Conservation (phyloP, 2,888 invertebrate genomes). For the Microchrysa polita region DNA sequence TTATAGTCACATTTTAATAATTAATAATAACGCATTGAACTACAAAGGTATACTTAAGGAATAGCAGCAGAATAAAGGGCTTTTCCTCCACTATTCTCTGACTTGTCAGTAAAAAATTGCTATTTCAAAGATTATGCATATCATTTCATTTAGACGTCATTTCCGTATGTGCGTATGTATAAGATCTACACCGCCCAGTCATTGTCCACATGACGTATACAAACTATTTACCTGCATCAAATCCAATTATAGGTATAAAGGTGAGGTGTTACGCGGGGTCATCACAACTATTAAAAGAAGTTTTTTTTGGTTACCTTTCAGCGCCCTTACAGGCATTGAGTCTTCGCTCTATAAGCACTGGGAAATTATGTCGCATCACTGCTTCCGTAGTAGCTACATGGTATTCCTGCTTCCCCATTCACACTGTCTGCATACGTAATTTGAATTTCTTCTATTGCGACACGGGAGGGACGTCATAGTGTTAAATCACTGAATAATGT, state of each 20-base stretch:
- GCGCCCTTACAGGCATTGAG: background rate
- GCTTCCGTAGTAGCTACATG: slow-evolving; percentile 29
- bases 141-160: too few species aligned
- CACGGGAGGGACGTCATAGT: background rate
- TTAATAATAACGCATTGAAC: too few species aligned
- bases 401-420: slow-evolving; percentile 10
- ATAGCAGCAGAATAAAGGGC: too few species aligned
- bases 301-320: background rate
- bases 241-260: slow-evolving; percentile 26
- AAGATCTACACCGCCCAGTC: background rate
- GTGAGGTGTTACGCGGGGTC: background rate
- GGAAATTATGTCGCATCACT: slow-evolving; percentile 29
- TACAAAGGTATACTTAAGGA: too few species aligned
- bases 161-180: background rate
- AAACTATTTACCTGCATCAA: slow-evolving; percentile 30
- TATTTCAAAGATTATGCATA: too few species aligned
- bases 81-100: too few species aligned
- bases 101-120: too few species aligned
- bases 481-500: slow-evolving; percentile 5
- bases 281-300: slow-evolving; percentile 7
- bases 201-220: background rate
- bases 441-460: background rate
- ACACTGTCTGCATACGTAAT: slow-evolving; percentile 10
- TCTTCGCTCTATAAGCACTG: background rate
- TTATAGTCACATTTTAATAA: too few species aligned